phyloP scores from a whole-genome alignment of 2,797 vertebrate species.

The Neoniphon sammara region DNA sequence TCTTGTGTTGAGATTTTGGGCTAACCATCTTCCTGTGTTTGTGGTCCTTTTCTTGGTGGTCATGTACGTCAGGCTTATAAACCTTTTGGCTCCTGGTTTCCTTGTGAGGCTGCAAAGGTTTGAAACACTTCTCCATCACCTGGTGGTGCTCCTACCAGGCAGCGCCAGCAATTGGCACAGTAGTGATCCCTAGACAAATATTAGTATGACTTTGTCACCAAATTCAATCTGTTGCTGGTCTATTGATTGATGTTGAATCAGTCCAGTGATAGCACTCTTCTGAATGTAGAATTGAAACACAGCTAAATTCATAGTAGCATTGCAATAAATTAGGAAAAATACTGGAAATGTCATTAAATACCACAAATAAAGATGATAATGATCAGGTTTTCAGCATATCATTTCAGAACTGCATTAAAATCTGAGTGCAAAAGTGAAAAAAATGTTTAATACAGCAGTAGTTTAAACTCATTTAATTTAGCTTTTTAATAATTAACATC shows the following conservation, averaged over 20 bases:
- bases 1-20: conserved; percentile 65
- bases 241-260: background rate
- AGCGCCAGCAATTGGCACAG: conserved; percentile 9
- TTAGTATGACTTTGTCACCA: conserved; percentile 6
- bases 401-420: conserved; percentile 2
- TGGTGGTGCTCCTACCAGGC: conserved; percentile 44
- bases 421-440: background rate
- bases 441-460: background rate
- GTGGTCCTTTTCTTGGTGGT: conserved; percentile 59
- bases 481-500: too few relatives aligned
- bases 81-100: conserved; percentile 18
- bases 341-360: background rate
- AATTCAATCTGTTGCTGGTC: background rate
- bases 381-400: background rate
- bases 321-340: background rate
- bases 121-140: conserved; percentile 73
- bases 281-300: conserved; percentile 1
- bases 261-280: background rate
- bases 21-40: conserved; percentile 48
- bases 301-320: background rate
- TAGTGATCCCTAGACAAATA: conserved; percentile 35
- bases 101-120: conserved; percentile 43
- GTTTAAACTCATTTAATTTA: too few relatives aligned
- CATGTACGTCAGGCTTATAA: conserved; percentile 49
- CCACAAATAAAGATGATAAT: background rate